phyloP scores from a whole-genome alignment of 30 jellyfish, hydroid and myxozoan genomes.

The Mastigias papua region DNA sequence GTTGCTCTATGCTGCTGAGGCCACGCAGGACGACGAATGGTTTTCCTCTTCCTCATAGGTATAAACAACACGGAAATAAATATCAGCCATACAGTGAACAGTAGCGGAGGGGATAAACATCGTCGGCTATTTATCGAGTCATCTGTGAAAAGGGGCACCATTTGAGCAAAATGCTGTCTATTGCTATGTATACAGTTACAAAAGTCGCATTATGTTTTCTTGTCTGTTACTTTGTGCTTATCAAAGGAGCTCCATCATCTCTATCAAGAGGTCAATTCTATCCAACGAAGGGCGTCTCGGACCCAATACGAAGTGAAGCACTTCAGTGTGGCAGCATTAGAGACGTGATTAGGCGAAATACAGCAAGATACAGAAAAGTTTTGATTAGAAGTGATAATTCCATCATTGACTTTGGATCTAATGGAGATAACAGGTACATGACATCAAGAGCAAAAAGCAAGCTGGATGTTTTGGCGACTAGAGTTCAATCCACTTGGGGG shows the following conservation, averaged over 20 bases:
- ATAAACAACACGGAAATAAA: too few relatives aligned
- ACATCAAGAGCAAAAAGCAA: conserved; percentile 95
- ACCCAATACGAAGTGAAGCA: conserved; percentile 71
- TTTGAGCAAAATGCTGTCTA: too few relatives aligned
- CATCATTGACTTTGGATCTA: conserved; percentile 63
- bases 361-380: conserved; percentile 89
- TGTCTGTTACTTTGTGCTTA: neutral
- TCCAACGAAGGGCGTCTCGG: conserved; percentile 79
- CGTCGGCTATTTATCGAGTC: too few relatives aligned
- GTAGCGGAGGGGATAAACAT: too few relatives aligned
- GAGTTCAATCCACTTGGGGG: conserved; percentile 78
- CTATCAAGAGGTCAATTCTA: conserved; percentile 63
- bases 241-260: conserved; percentile 21
- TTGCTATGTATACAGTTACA: too few relatives aligned
- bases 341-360: conserved; percentile 88
- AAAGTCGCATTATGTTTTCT: too few relatives aligned
- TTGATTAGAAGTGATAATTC: conserved; percentile 82
- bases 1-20: too few relatives aligned
- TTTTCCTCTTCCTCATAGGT: too few relatives aligned
- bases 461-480: conserved; percentile 84
- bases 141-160: too few relatives aligned
- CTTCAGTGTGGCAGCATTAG: conserved; percentile 84
- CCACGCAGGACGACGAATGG: too few relatives aligned
- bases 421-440: conserved; percentile 90
- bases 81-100: too few relatives aligned